A percentile compares a stretch with the other conserved stretches of the same genome.
These are phyloP conservation scores for Sinosuthora webbiana DNA, from an alignment of 2,113 vertebrate species.

Conservation along the genomic window DNA sequence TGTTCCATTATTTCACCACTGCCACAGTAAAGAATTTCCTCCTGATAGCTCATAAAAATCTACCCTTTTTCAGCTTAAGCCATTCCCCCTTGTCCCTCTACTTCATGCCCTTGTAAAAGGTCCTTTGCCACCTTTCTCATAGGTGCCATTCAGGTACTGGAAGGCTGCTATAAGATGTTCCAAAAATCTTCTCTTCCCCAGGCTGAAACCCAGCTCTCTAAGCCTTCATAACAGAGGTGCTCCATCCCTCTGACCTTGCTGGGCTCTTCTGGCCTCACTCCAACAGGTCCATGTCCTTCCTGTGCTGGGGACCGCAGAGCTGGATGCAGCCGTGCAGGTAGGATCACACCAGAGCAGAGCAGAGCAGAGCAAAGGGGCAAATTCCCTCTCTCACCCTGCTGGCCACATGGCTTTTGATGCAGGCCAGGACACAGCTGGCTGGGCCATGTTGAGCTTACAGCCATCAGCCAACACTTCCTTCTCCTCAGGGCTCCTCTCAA, in stretches of 20 bases:
- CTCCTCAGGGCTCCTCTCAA: background rate
- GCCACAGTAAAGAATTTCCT: background rate
- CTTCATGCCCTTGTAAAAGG: background rate
- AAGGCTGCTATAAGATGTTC: background rate
- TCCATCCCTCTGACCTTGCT: background rate
- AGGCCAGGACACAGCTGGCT: background rate
- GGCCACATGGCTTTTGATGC: background rate
- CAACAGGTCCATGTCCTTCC: background rate
- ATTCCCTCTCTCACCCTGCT: rapidly evolving
- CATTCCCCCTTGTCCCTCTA: background rate
- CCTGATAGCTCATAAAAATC: background rate
- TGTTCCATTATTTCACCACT: background rate
- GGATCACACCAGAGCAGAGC: background rate
- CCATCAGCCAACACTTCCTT: background rate
- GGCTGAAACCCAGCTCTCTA: background rate
- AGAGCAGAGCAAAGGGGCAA: background rate
- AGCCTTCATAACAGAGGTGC: background rate
- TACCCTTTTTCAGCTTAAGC: background rate
- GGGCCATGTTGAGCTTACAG: too few species aligned
- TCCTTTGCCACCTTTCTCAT: background rate
- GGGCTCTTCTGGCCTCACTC: background rate
- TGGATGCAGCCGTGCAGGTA: background rate
- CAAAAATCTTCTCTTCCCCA: background rate
- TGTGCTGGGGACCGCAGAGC: too few species aligned
- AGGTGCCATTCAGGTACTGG: too few species aligned